phyloP scores from a whole-genome alignment of 2,797 vertebrate species.

The Poliocrania exsul region DNA sequence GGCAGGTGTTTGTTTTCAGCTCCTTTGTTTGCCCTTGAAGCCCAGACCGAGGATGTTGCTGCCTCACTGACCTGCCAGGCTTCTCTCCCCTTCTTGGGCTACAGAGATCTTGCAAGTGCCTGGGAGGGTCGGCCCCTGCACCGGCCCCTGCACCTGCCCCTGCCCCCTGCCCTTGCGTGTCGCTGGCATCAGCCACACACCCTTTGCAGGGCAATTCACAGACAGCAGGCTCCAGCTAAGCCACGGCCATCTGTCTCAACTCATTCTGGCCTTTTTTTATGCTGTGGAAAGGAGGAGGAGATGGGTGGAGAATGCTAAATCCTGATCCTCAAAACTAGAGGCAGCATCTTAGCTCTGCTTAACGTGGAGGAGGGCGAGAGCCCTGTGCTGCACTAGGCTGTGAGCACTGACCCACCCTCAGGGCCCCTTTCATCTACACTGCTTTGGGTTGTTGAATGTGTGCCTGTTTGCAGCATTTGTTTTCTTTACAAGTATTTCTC shows the following conservation, averaged over 20 bases:
- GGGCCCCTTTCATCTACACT: neutral
- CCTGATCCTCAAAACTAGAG: neutral
- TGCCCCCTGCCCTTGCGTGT: accelerated
- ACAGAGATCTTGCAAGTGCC: accelerated
- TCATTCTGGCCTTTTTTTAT: neutral
- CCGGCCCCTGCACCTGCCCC: too few species aligned
- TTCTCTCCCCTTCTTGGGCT: neutral
- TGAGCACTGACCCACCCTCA: accelerated
- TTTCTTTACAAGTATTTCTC: neutral
- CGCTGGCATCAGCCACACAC: neutral
- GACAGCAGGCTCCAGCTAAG: neutral
- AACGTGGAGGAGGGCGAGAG: accelerated
- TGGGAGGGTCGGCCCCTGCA: neutral
- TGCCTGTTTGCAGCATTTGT: neutral
- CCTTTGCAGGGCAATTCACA: accelerated
- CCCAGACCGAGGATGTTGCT: accelerated
- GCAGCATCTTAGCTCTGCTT: neutral
- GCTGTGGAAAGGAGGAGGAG: neutral
- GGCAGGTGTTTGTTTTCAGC: neutral
- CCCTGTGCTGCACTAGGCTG: accelerated
- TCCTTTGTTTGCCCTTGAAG: neutral
- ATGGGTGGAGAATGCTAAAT: neutral
- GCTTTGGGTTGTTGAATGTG: neutral
- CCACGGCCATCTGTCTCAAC: too few species aligned
- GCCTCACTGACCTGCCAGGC: neutral